phyloP scores from a whole-genome alignment of 1,140 invertebrate genomes.

The Sycophila sp. region DNA sequence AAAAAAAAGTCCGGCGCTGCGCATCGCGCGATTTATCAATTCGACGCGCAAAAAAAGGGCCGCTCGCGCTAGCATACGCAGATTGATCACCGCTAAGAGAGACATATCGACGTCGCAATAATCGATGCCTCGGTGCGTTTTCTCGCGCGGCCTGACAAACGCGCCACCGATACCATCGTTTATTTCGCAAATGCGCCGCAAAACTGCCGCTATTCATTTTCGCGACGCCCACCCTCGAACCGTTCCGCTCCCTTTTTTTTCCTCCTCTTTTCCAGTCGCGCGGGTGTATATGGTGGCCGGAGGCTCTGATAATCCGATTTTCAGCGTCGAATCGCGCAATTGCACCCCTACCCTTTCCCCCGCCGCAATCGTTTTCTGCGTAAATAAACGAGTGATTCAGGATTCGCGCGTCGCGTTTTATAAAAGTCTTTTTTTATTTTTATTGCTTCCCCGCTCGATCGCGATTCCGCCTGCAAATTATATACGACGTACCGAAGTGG shows the following conservation, averaged over 20 bases:
- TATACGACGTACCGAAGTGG: conserved; percentile 24
- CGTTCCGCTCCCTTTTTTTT: conserved; percentile 52
- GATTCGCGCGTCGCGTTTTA: neutral
- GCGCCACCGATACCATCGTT: conserved; percentile 65
- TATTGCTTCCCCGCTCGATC: neutral
- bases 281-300: conserved; percentile 13
- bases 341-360: neutral
- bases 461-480: conserved; percentile 36
- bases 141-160: conserved; percentile 23
- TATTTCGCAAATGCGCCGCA: conserved; percentile 67
- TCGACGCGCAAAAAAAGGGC: neutral
- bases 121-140: conserved; percentile 31
- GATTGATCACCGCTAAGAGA: conserved; percentile 38
- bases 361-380: conserved; percentile 23
- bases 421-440: conserved; percentile 19
- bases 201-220: conserved; percentile 69
- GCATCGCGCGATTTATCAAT: conserved; percentile 17
- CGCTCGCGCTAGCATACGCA: neutral
- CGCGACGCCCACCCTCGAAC: conserved; percentile 52
- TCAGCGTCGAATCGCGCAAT: conserved; percentile 39
- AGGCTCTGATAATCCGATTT: conserved; percentile 53
- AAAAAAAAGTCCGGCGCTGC: too few species aligned
- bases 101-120: conserved; percentile 38
- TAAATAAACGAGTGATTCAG: conserved; percentile 37
- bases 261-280: conserved; percentile 32